These are phyloP conservation scores for Phorcus lineatus DNA, from an alignment of 2,888 invertebrate species.

Conservation along the genomic window DNA sequence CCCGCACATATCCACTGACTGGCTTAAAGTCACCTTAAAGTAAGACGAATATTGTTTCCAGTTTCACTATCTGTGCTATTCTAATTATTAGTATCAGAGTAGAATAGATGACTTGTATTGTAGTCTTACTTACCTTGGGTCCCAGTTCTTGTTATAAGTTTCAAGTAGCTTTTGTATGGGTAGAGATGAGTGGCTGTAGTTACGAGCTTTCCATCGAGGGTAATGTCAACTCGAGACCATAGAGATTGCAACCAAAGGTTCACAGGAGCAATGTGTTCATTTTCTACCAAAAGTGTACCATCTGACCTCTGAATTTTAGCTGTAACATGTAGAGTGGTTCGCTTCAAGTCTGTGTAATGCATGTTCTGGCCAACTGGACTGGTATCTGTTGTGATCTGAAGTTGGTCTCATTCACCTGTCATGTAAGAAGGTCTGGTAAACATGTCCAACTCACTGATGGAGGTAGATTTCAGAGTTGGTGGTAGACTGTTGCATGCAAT, in stretches of 20 bases:
- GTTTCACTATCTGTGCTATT: not conserved
- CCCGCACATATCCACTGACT: too few relatives aligned
- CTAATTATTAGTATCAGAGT: not conserved
- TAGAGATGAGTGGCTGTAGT: slow-evolving; percentile 31
- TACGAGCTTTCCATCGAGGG: slow-evolving; percentile 31
- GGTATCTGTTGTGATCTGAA: slow-evolving; percentile 23
- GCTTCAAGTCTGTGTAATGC: slow-evolving; percentile 37
- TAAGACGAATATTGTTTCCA: not conserved
- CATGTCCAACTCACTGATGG: slow-evolving; percentile 32
- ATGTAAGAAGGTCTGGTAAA: slow-evolving; percentile 30
- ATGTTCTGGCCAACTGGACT: slow-evolving; percentile 31
- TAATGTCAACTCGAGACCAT: slow-evolving; percentile 37
- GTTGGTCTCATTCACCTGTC: slow-evolving; percentile 13
- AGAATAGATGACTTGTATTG: not conserved
- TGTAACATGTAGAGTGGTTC: slow-evolving; percentile 33
- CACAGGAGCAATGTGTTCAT: slow-evolving; percentile 26
- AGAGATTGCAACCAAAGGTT: slow-evolving; percentile 34
- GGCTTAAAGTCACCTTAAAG: not conserved
- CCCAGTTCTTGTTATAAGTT: slow-evolving; percentile 29
- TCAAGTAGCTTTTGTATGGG: slow-evolving; percentile 37
- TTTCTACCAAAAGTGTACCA: slow-evolving; percentile 15
- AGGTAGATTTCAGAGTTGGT: too few relatives aligned
- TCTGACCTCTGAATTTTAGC: slow-evolving; percentile 33
- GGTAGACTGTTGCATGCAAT: too few relatives aligned
- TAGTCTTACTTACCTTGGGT: too few relatives aligned